A percentile compares a stretch with the other conserved stretches of the same genome.
phyloP scores from a whole-genome alignment of 1,140 invertebrate genomes.

The Nasonia vitripennis region DNA sequence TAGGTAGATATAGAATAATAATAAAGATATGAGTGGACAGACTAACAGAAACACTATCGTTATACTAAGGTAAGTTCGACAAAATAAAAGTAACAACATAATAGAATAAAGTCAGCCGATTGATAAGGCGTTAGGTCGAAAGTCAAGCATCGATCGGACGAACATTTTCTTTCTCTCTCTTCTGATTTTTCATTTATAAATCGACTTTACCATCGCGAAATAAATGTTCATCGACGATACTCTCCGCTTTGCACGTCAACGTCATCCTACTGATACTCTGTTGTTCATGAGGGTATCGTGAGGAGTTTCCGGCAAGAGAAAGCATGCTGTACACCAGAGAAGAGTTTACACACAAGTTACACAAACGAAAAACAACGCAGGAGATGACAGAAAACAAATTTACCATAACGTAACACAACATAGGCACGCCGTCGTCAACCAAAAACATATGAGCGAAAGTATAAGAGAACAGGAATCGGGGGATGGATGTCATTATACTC shows the following conservation, averaged over 20 bases:
- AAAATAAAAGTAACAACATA: slow-evolving; percentile 4
- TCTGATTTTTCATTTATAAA: too few species aligned
- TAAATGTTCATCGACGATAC: slow-evolving; percentile 21
- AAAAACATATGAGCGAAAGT: slow-evolving; percentile 30
- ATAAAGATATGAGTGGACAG: slow-evolving; percentile 2
- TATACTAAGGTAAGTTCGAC: not conserved
- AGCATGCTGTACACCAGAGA: slow-evolving; percentile 64
- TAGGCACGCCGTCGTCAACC: not conserved
- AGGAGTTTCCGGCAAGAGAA: slow-evolving; percentile 55
- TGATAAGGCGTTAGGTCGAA: slow-evolving; percentile 34
- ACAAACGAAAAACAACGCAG: not conserved
- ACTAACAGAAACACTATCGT: slow-evolving; percentile 21
- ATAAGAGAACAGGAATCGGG: not conserved
- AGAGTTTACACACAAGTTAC: slow-evolving; percentile 56
- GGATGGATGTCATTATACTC: not conserved
- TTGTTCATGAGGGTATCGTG: not conserved
- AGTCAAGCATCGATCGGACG: slow-evolving; percentile 30
- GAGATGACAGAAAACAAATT: not conserved
- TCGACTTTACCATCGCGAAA: not conserved
- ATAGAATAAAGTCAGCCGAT: slow-evolving; percentile 27
- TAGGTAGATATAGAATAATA: not conserved
- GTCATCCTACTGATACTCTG: slow-evolving; percentile 14
- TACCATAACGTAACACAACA: slow-evolving; percentile 18
- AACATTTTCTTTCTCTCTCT: not conserved
- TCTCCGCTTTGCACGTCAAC: not conserved